These are phyloP conservation scores for Drosophila prolongata DNA, from an alignment of 2,888 invertebrate genomes.

Conservation along the genomic window DNA sequence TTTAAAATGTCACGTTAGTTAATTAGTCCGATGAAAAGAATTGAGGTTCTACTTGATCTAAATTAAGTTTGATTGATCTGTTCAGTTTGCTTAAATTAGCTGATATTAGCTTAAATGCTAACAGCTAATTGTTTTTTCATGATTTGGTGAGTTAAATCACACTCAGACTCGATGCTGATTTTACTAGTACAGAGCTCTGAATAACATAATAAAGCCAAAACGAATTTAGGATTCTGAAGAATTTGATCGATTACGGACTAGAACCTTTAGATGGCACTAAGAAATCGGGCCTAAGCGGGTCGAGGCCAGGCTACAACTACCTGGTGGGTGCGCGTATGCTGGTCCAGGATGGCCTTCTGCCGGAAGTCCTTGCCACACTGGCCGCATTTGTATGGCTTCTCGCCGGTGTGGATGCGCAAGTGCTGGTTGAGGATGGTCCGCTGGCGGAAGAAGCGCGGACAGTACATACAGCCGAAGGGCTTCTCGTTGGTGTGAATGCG, in stretches of 20 bases:
- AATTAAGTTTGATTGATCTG: too few relatives aligned
- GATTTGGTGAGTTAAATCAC: too few relatives aligned
- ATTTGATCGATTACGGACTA: background rate
- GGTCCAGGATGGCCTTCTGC: slow-evolving; percentile 95
- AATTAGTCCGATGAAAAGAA: too few relatives aligned
- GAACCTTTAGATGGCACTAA: background rate
- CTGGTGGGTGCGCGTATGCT: slow-evolving; percentile 93
- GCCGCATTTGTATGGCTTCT: slow-evolving; percentile 95
- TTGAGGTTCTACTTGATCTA: too few relatives aligned
- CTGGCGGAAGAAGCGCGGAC: slow-evolving; percentile 94
- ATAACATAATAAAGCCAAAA: too few relatives aligned
- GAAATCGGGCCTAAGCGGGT: background rate
- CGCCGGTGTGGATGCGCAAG: slow-evolving; percentile 91
- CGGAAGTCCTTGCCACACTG: slow-evolving; percentile 96
- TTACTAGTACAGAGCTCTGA: too few relatives aligned
- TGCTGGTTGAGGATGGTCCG: slow-evolving; percentile 92
- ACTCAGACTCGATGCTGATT: too few relatives aligned
- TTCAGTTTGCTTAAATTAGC: too few relatives aligned
- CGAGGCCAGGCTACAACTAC: slow-evolving; percentile 84
- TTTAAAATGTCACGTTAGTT: too few relatives aligned
- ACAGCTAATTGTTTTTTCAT: too few relatives aligned
- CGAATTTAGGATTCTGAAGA: too few relatives aligned
- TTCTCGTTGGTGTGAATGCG: slow-evolving; percentile 95
- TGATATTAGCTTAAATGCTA: too few relatives aligned
- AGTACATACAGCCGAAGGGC: slow-evolving; percentile 94